Evolutionary conservation across 2,113 vertebrate species (phyloP), one percentile per base, ranked within the genome.

Genomic region (Sander lucioperca): DNA sequence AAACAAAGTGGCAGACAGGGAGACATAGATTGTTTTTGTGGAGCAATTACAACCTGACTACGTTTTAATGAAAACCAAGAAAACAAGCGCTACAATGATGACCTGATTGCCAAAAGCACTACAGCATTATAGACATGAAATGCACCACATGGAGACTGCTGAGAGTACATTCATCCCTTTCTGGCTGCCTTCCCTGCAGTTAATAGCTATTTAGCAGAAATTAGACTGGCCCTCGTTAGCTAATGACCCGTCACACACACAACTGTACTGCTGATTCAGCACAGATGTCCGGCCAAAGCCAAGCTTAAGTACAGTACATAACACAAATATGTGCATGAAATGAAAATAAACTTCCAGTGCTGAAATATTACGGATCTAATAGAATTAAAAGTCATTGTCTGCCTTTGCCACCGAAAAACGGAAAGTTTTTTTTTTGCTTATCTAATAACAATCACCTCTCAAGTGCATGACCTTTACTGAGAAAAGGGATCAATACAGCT

Each of bases 361-460:
- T 36, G 43, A 65, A 82, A 77, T 74, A 66, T 67, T 45, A 65
- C 21, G 0, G 10, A 80, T n/a, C 61, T 65, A 61, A 78, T 53
- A 45, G 74, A 77, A 83, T 89, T 66, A 87, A 86, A 83, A 80
- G 75, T 27, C 77, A 79, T 45, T 69, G 67, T 74, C 58, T 62
- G 61, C 58, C 30, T 71, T 61, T 48, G 36, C 25, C 45, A 33
- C 0, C 0, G 15, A 56, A 74, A 79, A 82, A 66, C 45, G 57
- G 80, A 77, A 86, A 91, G 10, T 71, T 74, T 64, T 76, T n/a
- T 83, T 83, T 89, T 82, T 89, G 83, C 84, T 89, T 88, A 91
- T 92, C 84, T 90, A 89, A 90, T 88, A 92, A 91, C 90, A 86
- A 90, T 92, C 88, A 90, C 86, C 86, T 86, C 83, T 89, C 90